These are phyloP conservation scores for Sepioteuthis lessoniana DNA, from an alignment of 2,888 invertebrate genomes.

Conservation along the genomic window DNA sequence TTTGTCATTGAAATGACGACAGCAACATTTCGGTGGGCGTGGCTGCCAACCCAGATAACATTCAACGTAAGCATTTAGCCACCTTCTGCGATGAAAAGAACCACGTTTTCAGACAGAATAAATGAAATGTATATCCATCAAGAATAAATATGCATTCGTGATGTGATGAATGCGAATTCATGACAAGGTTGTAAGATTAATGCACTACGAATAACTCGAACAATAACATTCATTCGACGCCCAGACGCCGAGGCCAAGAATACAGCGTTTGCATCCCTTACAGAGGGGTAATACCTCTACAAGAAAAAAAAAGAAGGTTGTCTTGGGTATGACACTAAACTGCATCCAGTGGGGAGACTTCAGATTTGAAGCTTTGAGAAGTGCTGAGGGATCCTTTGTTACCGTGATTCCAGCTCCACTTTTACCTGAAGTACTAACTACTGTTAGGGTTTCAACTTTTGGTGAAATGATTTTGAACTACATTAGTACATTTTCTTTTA, in stretches of 20 bases:
- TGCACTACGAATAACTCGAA: background rate
- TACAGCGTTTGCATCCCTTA: too few species aligned
- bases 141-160: background rate
- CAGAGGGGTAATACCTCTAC: too few species aligned
- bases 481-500: too few species aligned
- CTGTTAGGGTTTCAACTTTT: too few species aligned
- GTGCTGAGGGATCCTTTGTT: too few species aligned
- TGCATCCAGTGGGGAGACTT: too few species aligned
- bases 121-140: background rate
- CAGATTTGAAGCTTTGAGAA: too few species aligned
- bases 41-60: background rate
- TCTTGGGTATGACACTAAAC: too few species aligned
- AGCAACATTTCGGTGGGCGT: background rate
- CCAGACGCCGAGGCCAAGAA: background rate
- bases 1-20: background rate
- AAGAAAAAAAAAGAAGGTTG: too few species aligned
- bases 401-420: too few species aligned
- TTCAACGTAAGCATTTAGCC: background rate
- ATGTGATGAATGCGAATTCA: background rate
- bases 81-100: background rate
- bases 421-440: too few species aligned
- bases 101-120: background rate
- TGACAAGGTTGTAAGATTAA: background rate
- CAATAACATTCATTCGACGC: background rate
- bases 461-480: too few species aligned